Evolutionary conservation across 2,888 invertebrate genomes (phyloP).

Genomic region (Odontothrips loti): DNA sequence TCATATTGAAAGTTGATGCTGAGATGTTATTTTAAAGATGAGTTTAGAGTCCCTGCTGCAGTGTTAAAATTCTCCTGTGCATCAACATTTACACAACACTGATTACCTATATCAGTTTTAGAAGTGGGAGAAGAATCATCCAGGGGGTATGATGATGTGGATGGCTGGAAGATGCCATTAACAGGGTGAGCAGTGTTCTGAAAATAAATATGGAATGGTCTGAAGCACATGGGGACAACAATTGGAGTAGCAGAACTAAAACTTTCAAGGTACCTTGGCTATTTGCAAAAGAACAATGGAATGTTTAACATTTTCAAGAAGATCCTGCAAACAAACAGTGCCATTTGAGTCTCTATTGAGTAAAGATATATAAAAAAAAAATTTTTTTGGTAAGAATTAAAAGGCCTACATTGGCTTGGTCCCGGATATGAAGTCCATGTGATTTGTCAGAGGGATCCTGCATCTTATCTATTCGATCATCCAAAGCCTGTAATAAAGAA

Average conservation of each 20-base stretch:
- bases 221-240: neutral
- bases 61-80: too few species aligned
- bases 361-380: neutral
- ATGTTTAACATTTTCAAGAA: constrained; percentile 97
- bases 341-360: neutral
- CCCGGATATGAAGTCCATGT: constrained; percentile 65
- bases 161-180: constrained; percentile 73
- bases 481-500: constrained; percentile 58
- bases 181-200: constrained; percentile 89
- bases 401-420: constrained; percentile 64
- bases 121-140: constrained; percentile 35
- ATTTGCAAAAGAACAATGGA: constrained; percentile 97
- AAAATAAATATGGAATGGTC: constrained; percentile 38
- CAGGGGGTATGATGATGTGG: constrained; percentile 36
- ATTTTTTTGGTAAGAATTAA: neutral
- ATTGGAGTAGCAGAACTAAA: neutral
- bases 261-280: constrained; percentile 68
- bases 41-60: too few species aligned
- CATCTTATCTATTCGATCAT: constrained; percentile 59
- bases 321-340: constrained; percentile 59
- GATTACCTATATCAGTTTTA: neutral
- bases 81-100: too few species aligned
- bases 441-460: constrained; percentile 59
- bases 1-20: too few species aligned
- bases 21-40: too few species aligned